A percentile compares a stretch with the other conserved stretches of the same genome.
Conservation (phyloP, 2,888 invertebrate genomes). For the Vesta saturnalis region DNA sequence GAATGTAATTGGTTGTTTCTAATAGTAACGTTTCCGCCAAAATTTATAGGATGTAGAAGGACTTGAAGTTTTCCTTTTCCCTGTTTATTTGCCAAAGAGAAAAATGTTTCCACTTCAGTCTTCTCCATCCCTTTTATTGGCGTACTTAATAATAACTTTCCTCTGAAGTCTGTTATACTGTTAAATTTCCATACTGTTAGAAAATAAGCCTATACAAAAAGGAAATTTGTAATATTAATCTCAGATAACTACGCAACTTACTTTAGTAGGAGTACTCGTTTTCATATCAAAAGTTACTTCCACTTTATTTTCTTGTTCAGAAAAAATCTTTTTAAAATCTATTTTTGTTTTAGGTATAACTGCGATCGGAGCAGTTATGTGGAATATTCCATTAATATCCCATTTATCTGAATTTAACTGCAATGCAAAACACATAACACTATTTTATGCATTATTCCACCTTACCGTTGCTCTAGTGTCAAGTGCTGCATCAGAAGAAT, state of each 20-base stretch:
- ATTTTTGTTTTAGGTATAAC: conserved; percentile 73
- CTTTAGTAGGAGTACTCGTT: conserved; percentile 49
- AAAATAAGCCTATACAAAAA: conserved; percentile 40
- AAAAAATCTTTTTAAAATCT: conserved; percentile 75
- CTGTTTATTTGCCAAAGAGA: conserved; percentile 52
- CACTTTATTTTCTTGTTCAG: conserved; percentile 70
- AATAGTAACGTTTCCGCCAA: conserved; percentile 53
- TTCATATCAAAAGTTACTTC: conserved; percentile 68
- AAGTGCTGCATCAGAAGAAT: conserved; percentile 64
- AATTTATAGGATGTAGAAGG: conserved; percentile 57
- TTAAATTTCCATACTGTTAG: conserved; percentile 46
- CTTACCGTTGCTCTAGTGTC: conserved; percentile 67
- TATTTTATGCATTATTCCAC: neutral
- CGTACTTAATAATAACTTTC: conserved; percentile 57
- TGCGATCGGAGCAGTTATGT: conserved; percentile 71
- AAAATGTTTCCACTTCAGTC: conserved; percentile 56
- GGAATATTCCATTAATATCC: conserved; percentile 60
- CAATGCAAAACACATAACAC: too few species aligned
- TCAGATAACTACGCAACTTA: conserved; percentile 39
- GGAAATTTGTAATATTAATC: neutral
- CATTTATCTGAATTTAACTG: conserved; percentile 73
- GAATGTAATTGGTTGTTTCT: conserved; percentile 51
- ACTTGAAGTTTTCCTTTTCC: conserved; percentile 56
- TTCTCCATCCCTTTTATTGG: conserved; percentile 61
- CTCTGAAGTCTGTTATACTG: conserved; percentile 53